Conservation (phyloP, 2,113 vertebrate species). For the Chaetura pelagica region DNA sequence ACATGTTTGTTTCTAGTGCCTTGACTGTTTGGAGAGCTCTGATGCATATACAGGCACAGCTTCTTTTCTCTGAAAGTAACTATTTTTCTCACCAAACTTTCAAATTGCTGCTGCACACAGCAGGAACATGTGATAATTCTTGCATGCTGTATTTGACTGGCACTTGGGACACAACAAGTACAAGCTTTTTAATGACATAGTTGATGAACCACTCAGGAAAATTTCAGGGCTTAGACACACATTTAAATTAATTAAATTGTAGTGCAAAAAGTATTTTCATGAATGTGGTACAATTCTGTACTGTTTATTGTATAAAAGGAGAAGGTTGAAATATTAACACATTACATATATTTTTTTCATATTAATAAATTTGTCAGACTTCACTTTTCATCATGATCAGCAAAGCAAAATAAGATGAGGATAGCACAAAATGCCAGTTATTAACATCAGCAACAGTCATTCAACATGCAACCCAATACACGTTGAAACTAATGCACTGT, state of each 20-base stretch:
- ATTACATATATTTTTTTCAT: not conserved
- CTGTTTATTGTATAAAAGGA: not conserved
- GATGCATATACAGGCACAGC: rapidly evolving
- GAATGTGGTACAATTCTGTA: not conserved
- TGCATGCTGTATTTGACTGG: not conserved
- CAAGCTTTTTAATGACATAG: not conserved
- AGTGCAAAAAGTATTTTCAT: not conserved
- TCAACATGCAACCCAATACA: not conserved
- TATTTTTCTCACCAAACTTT: not conserved
- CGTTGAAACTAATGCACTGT: not conserved
- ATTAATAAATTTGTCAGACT: not conserved
- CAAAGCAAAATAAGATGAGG: not conserved
- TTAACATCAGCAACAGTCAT: not conserved
- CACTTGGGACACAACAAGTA: not conserved
- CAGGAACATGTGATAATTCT: not conserved
- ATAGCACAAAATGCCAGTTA: not conserved
- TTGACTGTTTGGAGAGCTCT: not conserved
- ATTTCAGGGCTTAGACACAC: not conserved
- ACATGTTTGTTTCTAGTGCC: not conserved
- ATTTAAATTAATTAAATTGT: not conserved
- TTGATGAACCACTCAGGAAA: not conserved
- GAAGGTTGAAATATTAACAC: not conserved
- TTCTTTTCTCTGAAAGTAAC: not conserved
- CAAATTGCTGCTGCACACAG: not conserved
- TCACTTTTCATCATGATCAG: not conserved